Base-by-base conservation (phyloP, 2,797 vertebrate genomes). In the Catamblyrhynchus diadema region DNA sequence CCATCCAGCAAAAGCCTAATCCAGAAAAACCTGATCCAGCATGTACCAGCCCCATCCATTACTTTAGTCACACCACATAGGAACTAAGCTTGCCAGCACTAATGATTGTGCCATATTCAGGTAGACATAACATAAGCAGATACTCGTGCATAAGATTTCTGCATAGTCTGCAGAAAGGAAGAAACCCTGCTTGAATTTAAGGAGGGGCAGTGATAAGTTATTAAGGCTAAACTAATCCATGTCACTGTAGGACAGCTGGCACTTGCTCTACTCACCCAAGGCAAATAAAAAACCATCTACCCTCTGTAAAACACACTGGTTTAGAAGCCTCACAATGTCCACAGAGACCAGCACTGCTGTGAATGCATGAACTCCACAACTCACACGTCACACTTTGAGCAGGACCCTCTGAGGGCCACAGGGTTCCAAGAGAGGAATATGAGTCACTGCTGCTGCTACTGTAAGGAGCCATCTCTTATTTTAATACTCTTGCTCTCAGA, bases 121-220 rank as follows among this genome's bases (percentile, higher is more conserved):
- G 62, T 50, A 81, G 79, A 78, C 64, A 42, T 60, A 91, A 91
- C 25, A 69, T 9, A 88, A 79, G 45, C 79, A 75, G 80, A 78
- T 18, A 78, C 1, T 4, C 66, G 59, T 67, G 81, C 33, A 15
- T 61, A 92, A 94, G 47, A 74, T 56, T 78, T 93, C 91, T 93
- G 92, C 91, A 24, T 9, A 51, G 70, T 22, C 32, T 75, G 91
- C 87, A 93, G 89, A 92, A 93, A 81, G 62, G 62, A 91, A 93
- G 66, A 91, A 91, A 96, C 71, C 69, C 89, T 91, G 85, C 51
- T 88, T 86, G 60, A 90, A 92, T 59, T 81, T 96, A 95, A 92
- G 90, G 87, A 96, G 70, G 62, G 87, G 85, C 80, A 97, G 94
- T 88, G 88, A 32, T 84, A 88, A 90, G 23, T 93, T 81, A 45